phyloP scores from a whole-genome alignment of 2,888 invertebrate genomes.

The Ferrisia virgata region DNA sequence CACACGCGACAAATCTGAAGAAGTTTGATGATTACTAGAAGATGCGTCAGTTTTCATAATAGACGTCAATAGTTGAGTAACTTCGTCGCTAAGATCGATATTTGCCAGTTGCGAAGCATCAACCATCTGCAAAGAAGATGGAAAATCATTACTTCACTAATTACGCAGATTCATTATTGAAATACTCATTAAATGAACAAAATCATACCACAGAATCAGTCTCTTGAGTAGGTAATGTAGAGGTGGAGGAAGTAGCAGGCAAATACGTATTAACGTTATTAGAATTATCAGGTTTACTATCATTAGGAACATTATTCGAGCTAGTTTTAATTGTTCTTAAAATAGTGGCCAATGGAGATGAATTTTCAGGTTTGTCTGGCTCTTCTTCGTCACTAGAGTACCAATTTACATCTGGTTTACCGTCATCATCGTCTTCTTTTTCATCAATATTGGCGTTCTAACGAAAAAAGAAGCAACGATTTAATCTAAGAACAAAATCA shows the following conservation, averaged over 20 bases:
- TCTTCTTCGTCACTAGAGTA: constrained; percentile 73
- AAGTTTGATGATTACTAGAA: neutral
- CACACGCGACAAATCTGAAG: neutral
- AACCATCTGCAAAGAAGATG: constrained; percentile 26
- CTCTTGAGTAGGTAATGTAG: neutral
- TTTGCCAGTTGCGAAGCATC: constrained; percentile 40
- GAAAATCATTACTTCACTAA: neutral
- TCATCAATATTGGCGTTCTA: constrained; percentile 48
- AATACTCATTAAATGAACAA: neutral
- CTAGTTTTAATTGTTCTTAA: constrained; percentile 38
- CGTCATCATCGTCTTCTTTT: constrained; percentile 51
- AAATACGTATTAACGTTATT: neutral
- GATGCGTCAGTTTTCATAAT: constrained; percentile 39
- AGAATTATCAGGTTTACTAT: neutral
- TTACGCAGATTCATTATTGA: neutral
- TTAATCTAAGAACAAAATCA: neutral
- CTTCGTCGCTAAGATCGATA: constrained; percentile 49
- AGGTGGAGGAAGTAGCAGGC: neutral
- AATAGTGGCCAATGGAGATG: constrained; percentile 41
- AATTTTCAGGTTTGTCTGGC: neutral
- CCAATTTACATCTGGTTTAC: constrained; percentile 61
- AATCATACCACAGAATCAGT: constrained; percentile 36
- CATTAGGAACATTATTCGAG: constrained; percentile 22
- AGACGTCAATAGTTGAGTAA: constrained; percentile 49
- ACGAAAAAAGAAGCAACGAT: neutral